phyloP scores from a whole-genome alignment of 2,797 vertebrate genomes.

The Molossus molossus region DNA sequence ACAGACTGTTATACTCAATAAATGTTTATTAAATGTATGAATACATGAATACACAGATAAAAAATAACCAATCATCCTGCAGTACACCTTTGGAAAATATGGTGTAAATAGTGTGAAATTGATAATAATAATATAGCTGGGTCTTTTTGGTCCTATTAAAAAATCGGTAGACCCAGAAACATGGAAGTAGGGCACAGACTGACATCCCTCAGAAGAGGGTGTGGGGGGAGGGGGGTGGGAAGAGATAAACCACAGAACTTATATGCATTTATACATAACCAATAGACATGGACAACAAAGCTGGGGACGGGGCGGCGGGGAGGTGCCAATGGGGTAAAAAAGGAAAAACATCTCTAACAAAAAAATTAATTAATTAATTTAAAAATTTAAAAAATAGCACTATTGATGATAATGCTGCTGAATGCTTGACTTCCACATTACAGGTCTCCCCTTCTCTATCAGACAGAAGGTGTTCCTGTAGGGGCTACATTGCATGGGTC shows the following conservation, averaged over 20 bases:
- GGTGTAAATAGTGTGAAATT: background rate
- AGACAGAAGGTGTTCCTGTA: background rate
- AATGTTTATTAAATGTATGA: background rate
- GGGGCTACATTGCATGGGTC: background rate
- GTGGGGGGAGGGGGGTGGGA: too few species aligned
- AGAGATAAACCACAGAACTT: too few species aligned
- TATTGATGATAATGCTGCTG: background rate
- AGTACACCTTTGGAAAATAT: conserved; percentile 21
- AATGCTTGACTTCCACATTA: background rate
- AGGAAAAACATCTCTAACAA: too few species aligned
- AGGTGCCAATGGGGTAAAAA: too few species aligned
- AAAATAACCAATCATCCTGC: background rate
- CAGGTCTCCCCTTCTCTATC: background rate
- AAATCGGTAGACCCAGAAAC: background rate
- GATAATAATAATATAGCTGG: conserved; percentile 48
- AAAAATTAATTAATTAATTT: too few species aligned
- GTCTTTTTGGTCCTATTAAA: conserved; percentile 5
- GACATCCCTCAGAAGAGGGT: too few species aligned
- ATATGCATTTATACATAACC: too few species aligned
- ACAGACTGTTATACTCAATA: background rate
- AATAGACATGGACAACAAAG: too few species aligned
- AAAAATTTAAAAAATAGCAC: background rate
- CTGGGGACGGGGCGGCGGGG: too few species aligned
- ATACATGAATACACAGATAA: background rate
- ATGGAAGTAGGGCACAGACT: too few species aligned